Base-by-base conservation (phyloP, 2,888 invertebrate species). In the Eupithecia vulgata region DNA sequence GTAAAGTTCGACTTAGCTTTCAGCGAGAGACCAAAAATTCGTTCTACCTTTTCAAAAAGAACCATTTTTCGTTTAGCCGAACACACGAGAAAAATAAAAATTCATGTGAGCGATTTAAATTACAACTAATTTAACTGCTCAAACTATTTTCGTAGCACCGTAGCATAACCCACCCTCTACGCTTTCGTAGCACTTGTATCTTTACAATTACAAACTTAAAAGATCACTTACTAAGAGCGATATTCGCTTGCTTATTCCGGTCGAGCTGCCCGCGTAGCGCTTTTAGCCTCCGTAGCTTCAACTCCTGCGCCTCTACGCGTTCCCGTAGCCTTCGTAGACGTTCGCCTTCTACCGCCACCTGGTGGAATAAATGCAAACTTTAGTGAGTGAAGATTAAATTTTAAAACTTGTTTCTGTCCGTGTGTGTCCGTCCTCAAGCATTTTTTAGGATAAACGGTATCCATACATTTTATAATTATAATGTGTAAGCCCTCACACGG, bases 261-360 rank as follows among this genome's bases (percentile, higher is more conserved):
- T 98, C 98, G 85, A 98, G 98, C 95, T 99, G 99, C 77, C 98
- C 99, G 81, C 98, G 95, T 85, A 99, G 96, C 82, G 98, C 98
- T 86, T 98, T 95, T 90, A 99, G 95, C 90, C 98, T 97, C 83
- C 98, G 96, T 90, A 99, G 95, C 94, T 99, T 99, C 89, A 98
- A 96, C 94, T 99, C 99, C 92, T 99, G 99, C 79, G 98, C 97
- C 91, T 99, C 98, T 83, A 99, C 98, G 82, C 98, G 97, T 88
- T 99, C 98, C 82, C 98, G 96, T 86, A 99, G 95, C 88, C 98
- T 95, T 76, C 98, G 96, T 87, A 98, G 95, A 81, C 98, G 96
- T 90, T 98, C 98, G 85, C 98, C 97, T 92, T 98, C 98, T 73
- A 97, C 97, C 80, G 97, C 96, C 88, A 97, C 96, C 95, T 95